Percentiles rank a stretch among this genome's conserved stretches.
These are phyloP conservation scores for Mesopsocus fuscifrons DNA, from an alignment of 2,888 invertebrate genomes.

Conservation along the genomic window DNA sequence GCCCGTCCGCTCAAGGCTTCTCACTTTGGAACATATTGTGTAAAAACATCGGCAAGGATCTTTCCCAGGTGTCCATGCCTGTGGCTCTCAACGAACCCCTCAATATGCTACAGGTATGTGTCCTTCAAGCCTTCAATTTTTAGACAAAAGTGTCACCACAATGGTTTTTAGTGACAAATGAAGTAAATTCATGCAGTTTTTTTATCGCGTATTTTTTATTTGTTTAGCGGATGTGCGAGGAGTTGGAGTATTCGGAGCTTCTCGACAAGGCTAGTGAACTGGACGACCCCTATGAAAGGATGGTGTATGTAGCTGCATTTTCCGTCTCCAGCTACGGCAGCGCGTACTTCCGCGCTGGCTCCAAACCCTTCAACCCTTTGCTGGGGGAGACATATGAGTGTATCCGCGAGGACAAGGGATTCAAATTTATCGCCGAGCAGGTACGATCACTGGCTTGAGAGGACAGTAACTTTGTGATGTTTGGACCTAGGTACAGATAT, in stretches of 20 bases:
- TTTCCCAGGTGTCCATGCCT: slow-evolving; percentile 72
- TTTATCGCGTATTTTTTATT: too few relatives aligned
- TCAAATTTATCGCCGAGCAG: slow-evolving; percentile 62
- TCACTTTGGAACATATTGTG: slow-evolving; percentile 61
- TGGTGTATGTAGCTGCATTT: slow-evolving; percentile 61
- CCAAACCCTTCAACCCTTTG: slow-evolving; percentile 71
- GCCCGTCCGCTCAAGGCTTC: slow-evolving; percentile 55
- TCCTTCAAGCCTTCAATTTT: too few relatives aligned
- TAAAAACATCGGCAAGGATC: slow-evolving; percentile 70
- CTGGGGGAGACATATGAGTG: slow-evolving; percentile 70
- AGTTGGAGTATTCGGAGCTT: slow-evolving; percentile 63
- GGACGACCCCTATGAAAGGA: slow-evolving; percentile 45
- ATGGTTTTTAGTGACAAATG: too few relatives aligned
- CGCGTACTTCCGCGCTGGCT: slow-evolving; percentile 51
- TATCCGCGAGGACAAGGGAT: slow-evolving; percentile 54
- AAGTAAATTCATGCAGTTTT: too few relatives aligned
- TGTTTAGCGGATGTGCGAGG: slow-evolving; percentile 61
- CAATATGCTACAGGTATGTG: slow-evolving; percentile 48
- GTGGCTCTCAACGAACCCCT: slow-evolving; percentile 71
- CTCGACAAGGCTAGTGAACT: slow-evolving; percentile 52
- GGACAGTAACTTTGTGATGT: too few relatives aligned
- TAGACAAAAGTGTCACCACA: too few relatives aligned
- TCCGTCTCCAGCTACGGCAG: slow-evolving; percentile 62
- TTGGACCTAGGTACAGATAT: too few relatives aligned
- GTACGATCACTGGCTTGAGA: too few relatives aligned